Evolutionary conservation across 2,888 invertebrate genomes (phyloP), one percentile per base, ranked within the genome.

Genomic region (Aethes cnicana): DNA sequence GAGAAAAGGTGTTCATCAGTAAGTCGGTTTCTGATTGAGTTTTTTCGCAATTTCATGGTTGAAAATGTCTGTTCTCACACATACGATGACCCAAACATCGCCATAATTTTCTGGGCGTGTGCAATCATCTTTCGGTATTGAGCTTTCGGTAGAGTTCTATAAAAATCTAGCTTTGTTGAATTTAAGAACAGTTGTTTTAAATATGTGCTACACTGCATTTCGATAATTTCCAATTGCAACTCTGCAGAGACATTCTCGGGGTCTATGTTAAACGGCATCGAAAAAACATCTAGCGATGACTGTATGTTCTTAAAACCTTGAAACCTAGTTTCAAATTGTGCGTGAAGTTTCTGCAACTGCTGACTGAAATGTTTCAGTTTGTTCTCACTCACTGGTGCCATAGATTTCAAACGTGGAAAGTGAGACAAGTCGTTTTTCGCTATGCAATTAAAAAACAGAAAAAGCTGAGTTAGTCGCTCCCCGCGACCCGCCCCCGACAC

Each of bases 141-240:
- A n/a, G n/a, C n/a, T n/a, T n/a, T n/a, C n/a, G n/a, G n/a, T n/a
- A n/a, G n/a, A n/a, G n/a, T n/a, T n/a, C n/a, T n/a, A n/a, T n/a
- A n/a, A n/a, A n/a, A n/a, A n/a, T n/a, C n/a, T n/a, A n/a, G n/a
- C n/a, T n/a, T n/a, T n/a, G n/a, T n/a, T n/a, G n/a, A n/a, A 46
- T 53, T 47, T 8, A 54, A 39, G 20, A 50, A 47, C 32, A 52
- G 26, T 52, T 44, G 47, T 30, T 53, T 53, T 28, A 48, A 53
- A 43, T 49, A 46, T 47, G 47, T 47, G 46, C 41, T 57, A 42
- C 56, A 56, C 42, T 56, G 56, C 49, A 56, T 53, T 43, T 55
- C 55, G 35, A 53, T 55, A 33, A 55, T 33, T 55, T 55, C 44
- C 30, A 56, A 37, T 30, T 53, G 48, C 35, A 56, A 39, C 26